These are phyloP conservation scores for Alcis repandata DNA, from an alignment of 2,888 invertebrate species.

Conservation along the genomic window DNA sequence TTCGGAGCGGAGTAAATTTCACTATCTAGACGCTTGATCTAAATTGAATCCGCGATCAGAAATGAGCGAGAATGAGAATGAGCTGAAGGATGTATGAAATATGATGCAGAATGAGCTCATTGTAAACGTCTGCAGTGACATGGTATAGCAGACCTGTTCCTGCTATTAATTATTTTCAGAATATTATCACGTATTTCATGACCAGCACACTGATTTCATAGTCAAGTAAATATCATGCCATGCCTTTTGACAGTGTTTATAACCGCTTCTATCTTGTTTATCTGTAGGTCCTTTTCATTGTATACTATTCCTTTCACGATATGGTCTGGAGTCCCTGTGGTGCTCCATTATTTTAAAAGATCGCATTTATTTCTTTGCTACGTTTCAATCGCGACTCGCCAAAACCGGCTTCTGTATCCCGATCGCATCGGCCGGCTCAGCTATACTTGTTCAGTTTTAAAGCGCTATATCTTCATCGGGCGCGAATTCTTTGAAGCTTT, in stretches of 20 bases:
- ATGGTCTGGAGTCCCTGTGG: neutral
- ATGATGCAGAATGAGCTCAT: constrained; percentile 61
- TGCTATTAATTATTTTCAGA: too few relatives aligned
- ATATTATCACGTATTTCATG: too few relatives aligned
- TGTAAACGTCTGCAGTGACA: constrained; percentile 64
- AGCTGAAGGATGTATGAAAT: constrained; percentile 64
- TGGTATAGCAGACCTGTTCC: constrained; percentile 48
- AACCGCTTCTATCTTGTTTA: neutral
- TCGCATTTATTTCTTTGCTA: constrained; percentile 59
- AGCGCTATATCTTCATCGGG: constrained; percentile 48
- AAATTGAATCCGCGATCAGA: constrained; percentile 75
- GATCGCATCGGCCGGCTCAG: constrained; percentile 59
- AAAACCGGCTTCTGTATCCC: constrained; percentile 71
- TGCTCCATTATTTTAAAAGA: constrained; percentile 52
- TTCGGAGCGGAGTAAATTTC: constrained; percentile 59
- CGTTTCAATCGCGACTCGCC: constrained; percentile 76
- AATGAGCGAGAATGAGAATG: constrained; percentile 62
- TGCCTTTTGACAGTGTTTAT: neutral
- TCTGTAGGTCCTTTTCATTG: neutral
- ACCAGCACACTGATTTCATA: too few relatives aligned
- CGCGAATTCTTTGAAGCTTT: constrained; percentile 43
- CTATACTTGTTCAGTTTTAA: constrained; percentile 58
- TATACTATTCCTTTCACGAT: neutral
- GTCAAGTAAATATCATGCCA: too few relatives aligned
- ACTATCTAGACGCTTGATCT: constrained; percentile 70